These are phyloP conservation scores for Halcyon chelicuti DNA, from an alignment of 2,797 vertebrate species.

Conservation along the genomic window DNA sequence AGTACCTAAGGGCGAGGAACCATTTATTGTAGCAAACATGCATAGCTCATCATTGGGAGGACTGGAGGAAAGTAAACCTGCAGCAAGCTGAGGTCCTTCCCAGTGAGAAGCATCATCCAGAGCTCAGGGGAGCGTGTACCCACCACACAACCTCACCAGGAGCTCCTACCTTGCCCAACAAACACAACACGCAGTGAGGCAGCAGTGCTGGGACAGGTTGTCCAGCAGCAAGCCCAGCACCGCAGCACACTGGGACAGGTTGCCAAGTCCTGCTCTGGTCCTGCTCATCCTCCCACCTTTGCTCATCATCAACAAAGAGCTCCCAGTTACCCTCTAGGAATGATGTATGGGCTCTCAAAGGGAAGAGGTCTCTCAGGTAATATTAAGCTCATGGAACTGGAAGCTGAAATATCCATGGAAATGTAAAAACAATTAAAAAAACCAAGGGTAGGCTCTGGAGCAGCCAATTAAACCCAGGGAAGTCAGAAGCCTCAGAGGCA, in stretches of 20 bases:
- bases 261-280: background rate
- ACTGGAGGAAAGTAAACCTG: background rate
- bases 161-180: background rate
- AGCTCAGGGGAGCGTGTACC: background rate
- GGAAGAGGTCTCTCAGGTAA: background rate
- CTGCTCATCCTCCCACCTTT: background rate
- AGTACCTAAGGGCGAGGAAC: background rate
- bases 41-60: background rate
- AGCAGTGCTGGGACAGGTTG: background rate
- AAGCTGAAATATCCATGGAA: fast-evolving
- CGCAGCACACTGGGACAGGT: background rate
- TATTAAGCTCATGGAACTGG: fast-evolving
- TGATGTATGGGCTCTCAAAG: background rate
- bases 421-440: background rate
- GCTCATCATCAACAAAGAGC: background rate
- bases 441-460: background rate
- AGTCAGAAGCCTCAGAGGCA: background rate
- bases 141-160: background rate
- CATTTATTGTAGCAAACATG: background rate
- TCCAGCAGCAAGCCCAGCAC: background rate
- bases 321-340: background rate
- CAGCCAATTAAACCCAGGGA: background rate
- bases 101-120: background rate
- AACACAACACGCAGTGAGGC: background rate
- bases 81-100: background rate